Conservation (phyloP, 2,797 vertebrate genomes). For the Sebastes trivittatus region DNA sequence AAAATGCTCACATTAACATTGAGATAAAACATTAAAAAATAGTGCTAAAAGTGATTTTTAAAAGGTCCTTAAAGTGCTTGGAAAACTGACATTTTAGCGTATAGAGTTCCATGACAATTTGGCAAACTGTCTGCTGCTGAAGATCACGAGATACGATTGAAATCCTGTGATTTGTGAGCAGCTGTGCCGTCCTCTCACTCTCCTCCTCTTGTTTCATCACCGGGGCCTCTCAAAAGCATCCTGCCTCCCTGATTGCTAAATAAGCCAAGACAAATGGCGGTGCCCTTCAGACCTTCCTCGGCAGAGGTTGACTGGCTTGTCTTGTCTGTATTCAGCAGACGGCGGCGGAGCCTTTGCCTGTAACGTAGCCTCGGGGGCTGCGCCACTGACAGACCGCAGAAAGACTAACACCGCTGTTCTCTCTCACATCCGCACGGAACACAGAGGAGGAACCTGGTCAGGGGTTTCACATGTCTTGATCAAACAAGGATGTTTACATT, state of each 20-base stretch:
- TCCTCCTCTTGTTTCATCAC: slow-evolving; percentile 15
- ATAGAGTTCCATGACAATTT: too few relatives aligned
- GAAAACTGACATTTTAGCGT: background rate
- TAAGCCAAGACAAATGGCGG: slow-evolving; percentile 59
- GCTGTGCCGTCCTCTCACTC: background rate
- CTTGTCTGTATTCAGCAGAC: slow-evolving; percentile 65
- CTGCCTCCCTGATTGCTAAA: slow-evolving; percentile 53
- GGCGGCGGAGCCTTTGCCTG: slow-evolving; percentile 38
- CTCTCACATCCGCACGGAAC: slow-evolving; percentile 18
- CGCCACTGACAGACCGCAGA: slow-evolving; percentile 24
- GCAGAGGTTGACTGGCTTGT: slow-evolving; percentile 31
- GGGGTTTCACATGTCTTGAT: slow-evolving; percentile 35
- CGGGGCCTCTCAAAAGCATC: slow-evolving; percentile 18
- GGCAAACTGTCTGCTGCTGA: background rate
- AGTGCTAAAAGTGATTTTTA: background rate
- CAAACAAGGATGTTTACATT: slow-evolving; percentile 32
- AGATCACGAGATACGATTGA: background rate
- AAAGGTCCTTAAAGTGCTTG: background rate
- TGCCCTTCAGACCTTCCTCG: slow-evolving; percentile 56
- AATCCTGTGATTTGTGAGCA: background rate
- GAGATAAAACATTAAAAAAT: background rate
- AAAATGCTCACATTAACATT: background rate
- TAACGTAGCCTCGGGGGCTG: slow-evolving; percentile 44
- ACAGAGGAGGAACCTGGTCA: slow-evolving; percentile 36
- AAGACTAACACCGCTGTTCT: slow-evolving; percentile 37